A percentile compares a stretch with the other conserved stretches of the same genome.
These are phyloP conservation scores for Euclidia mi DNA, from an alignment of 2,888 invertebrate species.

Conservation along the genomic window DNA sequence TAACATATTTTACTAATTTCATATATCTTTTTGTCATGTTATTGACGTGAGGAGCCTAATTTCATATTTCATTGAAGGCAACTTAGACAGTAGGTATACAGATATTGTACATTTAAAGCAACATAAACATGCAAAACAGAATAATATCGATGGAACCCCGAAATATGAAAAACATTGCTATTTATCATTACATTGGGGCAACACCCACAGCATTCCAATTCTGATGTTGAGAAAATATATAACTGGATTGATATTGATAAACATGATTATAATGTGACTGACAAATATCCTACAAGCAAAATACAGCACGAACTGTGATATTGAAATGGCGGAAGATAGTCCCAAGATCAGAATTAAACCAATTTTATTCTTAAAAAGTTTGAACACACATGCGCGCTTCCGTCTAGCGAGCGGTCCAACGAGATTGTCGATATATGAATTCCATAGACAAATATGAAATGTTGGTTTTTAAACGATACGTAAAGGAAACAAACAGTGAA, in stretches of 20 bases:
- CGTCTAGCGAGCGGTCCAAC: conserved; percentile 46
- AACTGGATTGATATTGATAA: conserved; percentile 2
- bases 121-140: conserved; percentile 3
- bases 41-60: no score
- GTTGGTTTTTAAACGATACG: background rate
- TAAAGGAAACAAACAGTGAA: background rate
- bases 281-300: background rate
- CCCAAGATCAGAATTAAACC: conserved; percentile 55
- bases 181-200: conserved; percentile 3
- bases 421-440: conserved; percentile 60
- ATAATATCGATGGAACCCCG: conserved; percentile 3
- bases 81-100: no score
- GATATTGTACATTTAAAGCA: no score
- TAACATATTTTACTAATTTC: no score
- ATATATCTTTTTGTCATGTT: no score
- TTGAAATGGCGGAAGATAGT: conserved; percentile 7
- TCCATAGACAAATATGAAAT: background rate
- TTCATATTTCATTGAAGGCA: no score
- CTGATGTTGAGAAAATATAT: conserved; percentile 51
- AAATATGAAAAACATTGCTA: conserved; percentile 5
- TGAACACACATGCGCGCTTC: conserved; percentile 57
- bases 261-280: background rate
- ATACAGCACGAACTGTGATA: conserved; percentile 3
- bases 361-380: conserved; percentile 34
- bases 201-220: conserved; percentile 26